Conservation (phyloP, 2,888 invertebrate species). For the Ophioninae sp. region DNA sequence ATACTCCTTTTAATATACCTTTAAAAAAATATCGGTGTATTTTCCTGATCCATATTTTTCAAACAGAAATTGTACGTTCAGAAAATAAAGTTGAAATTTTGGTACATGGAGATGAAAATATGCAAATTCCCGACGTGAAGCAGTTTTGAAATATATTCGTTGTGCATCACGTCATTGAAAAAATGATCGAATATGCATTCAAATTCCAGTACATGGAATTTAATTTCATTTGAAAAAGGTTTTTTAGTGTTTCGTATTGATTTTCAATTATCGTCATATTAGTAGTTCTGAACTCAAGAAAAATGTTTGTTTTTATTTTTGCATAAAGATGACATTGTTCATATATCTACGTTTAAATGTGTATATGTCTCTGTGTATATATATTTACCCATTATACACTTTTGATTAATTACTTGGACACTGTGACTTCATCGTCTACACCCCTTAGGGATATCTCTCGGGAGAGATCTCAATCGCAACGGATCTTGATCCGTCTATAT, state of each 20-base stretch:
- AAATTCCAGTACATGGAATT: not conserved
- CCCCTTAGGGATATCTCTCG: constrained; percentile 61
- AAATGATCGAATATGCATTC: not conserved
- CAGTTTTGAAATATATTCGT: not conserved
- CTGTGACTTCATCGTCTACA: constrained; percentile 64
- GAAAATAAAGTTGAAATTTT: not conserved
- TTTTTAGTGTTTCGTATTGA: not conserved
- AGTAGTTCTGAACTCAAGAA: not conserved
- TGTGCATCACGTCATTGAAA: not conserved
- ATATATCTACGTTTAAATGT: not conserved
- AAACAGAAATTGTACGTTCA: not conserved
- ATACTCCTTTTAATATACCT: too few relatives aligned
- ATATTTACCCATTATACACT: constrained; percentile 51
- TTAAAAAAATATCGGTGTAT: too few relatives aligned
- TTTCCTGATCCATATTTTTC: not conserved
- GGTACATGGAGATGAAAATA: not conserved
- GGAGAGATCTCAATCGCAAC: constrained; percentile 62
- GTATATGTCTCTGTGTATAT: constrained; percentile 14
- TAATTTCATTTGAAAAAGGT: not conserved
- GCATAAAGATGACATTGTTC: not conserved
- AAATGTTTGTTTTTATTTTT: not conserved
- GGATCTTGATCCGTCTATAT: constrained; percentile 58
- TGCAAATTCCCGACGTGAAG: not conserved
- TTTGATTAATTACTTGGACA: constrained; percentile 73
- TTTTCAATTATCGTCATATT: not conserved